Conservation (phyloP, 2,888 invertebrate genomes). For the Volucella inanis region DNA sequence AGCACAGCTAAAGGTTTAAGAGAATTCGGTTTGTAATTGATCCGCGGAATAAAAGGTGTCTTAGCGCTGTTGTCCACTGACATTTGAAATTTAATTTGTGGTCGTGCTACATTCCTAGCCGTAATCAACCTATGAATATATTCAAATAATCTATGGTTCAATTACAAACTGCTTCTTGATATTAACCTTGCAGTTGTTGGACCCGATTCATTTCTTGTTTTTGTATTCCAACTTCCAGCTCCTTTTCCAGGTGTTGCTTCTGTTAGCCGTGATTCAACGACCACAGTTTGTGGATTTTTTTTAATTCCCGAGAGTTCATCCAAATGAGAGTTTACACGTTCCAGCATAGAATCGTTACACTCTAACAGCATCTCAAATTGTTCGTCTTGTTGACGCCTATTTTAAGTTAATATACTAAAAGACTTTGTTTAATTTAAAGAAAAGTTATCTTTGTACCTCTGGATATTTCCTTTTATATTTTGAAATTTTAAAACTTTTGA, state of each 20-base stretch:
- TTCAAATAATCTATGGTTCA: background rate
- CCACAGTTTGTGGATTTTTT: conserved; percentile 84
- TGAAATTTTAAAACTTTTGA: conserved; percentile 85
- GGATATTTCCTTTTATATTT: conserved; percentile 85
- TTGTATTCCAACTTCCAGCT: conserved; percentile 86
- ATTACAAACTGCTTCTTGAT: background rate
- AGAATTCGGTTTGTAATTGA: conserved; percentile 94
- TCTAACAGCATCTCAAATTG: conserved; percentile 91
- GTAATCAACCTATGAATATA: conserved; percentile 84
- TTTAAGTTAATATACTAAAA: conserved; percentile 15
- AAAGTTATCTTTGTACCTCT: conserved; percentile 78
- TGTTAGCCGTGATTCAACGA: conserved; percentile 82
- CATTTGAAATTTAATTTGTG: conserved; percentile 93
- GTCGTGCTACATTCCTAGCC: conserved; percentile 89
- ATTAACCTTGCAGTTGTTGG: conserved; percentile 77
- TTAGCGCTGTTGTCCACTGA: conserved; percentile 91
- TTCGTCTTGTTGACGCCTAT: conserved; percentile 85
- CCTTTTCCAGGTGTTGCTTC: conserved; percentile 59
- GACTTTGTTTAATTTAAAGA: background rate
- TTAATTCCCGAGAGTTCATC: conserved; percentile 87
- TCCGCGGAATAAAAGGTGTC: conserved; percentile 91
- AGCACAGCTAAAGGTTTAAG: conserved; percentile 90
- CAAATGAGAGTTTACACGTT: conserved; percentile 89
- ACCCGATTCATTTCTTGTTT: conserved; percentile 68
- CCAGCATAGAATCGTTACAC: conserved; percentile 92